Conservation (phyloP, 2,888 invertebrate species). For the Stictocephala bisonia region DNA sequence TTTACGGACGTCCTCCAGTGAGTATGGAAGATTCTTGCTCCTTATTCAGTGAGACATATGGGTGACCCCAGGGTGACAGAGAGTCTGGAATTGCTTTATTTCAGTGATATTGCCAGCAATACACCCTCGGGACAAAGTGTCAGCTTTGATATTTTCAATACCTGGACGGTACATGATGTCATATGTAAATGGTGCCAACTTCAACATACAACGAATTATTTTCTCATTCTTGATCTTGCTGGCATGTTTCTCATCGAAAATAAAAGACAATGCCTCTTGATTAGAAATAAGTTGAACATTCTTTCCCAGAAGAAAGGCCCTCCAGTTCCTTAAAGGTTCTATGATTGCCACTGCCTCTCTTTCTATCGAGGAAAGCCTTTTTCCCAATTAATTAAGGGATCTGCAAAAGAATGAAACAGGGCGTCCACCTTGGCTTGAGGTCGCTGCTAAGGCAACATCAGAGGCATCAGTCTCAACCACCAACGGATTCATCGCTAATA, state of each 20-base stretch:
- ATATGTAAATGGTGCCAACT: too few relatives aligned
- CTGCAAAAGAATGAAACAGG: not conserved
- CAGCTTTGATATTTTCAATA: too few relatives aligned
- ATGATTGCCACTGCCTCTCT: constrained; percentile 51
- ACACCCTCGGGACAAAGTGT: constrained; percentile 11
- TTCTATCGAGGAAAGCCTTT: not conserved
- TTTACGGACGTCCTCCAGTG: not conserved
- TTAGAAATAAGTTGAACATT: constrained; percentile 41
- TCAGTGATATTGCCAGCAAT: not conserved
- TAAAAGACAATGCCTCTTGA: constrained; percentile 44
- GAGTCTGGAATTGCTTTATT: too few relatives aligned
- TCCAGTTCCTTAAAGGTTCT: constrained; percentile 46
- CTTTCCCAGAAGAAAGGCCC: constrained; percentile 48
- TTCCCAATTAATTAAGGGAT: not conserved
- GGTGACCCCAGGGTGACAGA: too few relatives aligned
- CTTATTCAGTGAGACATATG: too few relatives aligned
- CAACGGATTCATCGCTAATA: constrained; percentile 21
- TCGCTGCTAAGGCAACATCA: too few relatives aligned
- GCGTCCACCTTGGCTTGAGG: not conserved
- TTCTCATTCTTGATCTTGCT: constrained; percentile 50
- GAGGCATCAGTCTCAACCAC: constrained; percentile 19
- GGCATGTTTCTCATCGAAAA: constrained; percentile 33
- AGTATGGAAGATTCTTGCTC: not conserved
- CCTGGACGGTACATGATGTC: constrained; percentile 50
- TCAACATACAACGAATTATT: constrained; percentile 48